Evolutionary conservation across 2,888 invertebrate genomes (phyloP).

Genomic region (Baccha elongata): DNA sequence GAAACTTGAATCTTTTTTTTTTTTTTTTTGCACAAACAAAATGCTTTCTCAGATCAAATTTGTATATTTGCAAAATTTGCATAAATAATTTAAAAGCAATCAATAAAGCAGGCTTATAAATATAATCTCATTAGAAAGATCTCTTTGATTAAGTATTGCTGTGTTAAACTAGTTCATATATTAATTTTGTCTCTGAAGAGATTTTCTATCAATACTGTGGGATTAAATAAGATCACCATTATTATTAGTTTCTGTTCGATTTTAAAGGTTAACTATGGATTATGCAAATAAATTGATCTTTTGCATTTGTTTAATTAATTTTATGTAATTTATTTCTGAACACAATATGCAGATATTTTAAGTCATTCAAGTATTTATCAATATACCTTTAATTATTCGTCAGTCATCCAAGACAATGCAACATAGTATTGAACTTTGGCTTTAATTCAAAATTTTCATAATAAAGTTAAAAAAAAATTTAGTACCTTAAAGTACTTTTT

Average conservation of each 20-base stretch:
- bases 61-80: conserved; percentile 38
- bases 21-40: no score
- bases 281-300: conserved; percentile 29
- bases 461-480: no score
- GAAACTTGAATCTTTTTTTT: not conserved
- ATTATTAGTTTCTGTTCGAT: conserved; percentile 32
- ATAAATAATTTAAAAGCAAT: conserved; percentile 21
- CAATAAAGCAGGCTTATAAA: conserved; percentile 7
- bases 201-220: conserved; percentile 35
- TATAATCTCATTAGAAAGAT: not conserved
- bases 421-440: no score
- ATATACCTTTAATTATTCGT: no score
- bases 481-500: no score
- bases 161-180: conserved; percentile 60
- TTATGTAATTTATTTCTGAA: no score
- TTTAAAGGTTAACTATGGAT: conserved; percentile 53
- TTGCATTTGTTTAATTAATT: no score
- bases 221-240: conserved; percentile 30
- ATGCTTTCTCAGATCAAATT: conserved; percentile 15
- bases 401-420: no score
- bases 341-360: no score
- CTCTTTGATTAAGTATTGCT: conserved; percentile 1
- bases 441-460: no score
- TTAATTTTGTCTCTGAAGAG: conserved; percentile 1
- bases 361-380: no score